phyloP scores from a whole-genome alignment of 2,888 invertebrate species.

The Taenaris catops region DNA sequence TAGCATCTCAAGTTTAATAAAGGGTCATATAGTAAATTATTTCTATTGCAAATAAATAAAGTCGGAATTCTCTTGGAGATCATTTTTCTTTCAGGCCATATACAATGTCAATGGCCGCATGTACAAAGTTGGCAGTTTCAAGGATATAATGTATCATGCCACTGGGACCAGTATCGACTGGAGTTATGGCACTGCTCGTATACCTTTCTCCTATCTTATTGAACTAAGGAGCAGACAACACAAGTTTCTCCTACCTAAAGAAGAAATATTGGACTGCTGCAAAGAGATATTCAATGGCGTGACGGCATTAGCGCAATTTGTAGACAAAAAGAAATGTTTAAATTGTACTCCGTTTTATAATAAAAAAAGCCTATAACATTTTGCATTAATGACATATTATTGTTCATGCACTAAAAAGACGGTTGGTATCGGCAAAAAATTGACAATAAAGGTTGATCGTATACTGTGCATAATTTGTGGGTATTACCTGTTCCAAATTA shows the following conservation, averaged over 20 bases:
- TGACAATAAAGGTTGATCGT: too few relatives aligned
- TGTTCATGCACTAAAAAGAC: too few relatives aligned
- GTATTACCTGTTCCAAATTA: too few relatives aligned
- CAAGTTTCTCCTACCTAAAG: slow-evolving; percentile 51
- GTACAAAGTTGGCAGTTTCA: slow-evolving; percentile 70
- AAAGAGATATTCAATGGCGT: slow-evolving; percentile 50
- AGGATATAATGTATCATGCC: slow-evolving; percentile 65
- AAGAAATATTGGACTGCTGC: slow-evolving; percentile 56
- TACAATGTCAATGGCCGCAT: slow-evolving; percentile 55
- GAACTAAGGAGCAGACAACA: slow-evolving; percentile 58
- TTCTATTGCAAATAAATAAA: too few relatives aligned
- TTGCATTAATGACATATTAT: not conserved
- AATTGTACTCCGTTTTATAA: slow-evolving; percentile 36
- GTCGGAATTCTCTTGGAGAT: too few relatives aligned
- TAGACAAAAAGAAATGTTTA: slow-evolving; percentile 48
- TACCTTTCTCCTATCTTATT: slow-evolving; percentile 63
- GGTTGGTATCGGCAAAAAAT: too few relatives aligned
- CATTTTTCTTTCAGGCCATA: slow-evolving; percentile 50
- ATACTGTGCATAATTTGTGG: too few relatives aligned
- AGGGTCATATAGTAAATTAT: too few relatives aligned
- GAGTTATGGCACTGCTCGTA: slow-evolving; percentile 64
- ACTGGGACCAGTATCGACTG: slow-evolving; percentile 69
- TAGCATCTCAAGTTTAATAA: too few relatives aligned
- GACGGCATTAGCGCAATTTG: slow-evolving; percentile 48
- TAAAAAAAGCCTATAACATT: slow-evolving; percentile 14